Base-by-base conservation (phyloP, 2,888 invertebrate species). In the Caenorhabditis panamensis region DNA sequence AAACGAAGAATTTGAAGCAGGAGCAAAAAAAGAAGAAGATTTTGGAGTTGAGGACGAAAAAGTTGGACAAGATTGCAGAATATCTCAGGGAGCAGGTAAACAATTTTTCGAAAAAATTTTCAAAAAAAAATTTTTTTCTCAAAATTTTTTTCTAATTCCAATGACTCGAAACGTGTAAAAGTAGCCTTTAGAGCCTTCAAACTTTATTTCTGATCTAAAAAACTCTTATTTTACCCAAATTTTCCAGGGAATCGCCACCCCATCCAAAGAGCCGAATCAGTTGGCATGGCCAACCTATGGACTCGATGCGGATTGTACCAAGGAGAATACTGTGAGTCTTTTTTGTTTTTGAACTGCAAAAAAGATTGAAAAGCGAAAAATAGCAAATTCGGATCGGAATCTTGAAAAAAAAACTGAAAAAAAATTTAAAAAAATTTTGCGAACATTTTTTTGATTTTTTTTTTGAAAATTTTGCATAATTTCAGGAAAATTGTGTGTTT, bases 261-360 rank as follows among this genome's bases (percentile, higher is more conserved):
- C 69, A 0, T 69, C 72, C 8, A 72, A 73, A 44, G 68, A 58
- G 8, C 71, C 49, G 49, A 77, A 44, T 26, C 64, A 49, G 22
- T 49, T 81, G n/a, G 37, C 31, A 26, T 83, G 61, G 24, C 87
- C 86, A 0, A 69, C 64, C 20, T 66, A 59, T 5, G 87, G 87
- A 6, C 73, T 64, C 18, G 87, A 87, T 62, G 77, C 83, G 11
- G 87, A 87, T 53, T 86, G 86, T 54, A 85, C 72, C 9, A 62
- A 66, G 4, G 37, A 56, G 2, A 86, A 79, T 54, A 87, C 87
- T 47, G 87, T 87, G 16, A 36, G 26, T n/a, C n/a, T n/a, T n/a
- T n/a, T n/a, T n/a, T n/a, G 13, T 41, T 41, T 41, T 41, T 9
- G 13, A 41, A 9, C 5, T 16, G 5, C 13, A 9, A 13, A 13